Base-by-base conservation (phyloP, 2,113 vertebrate species). In the Lepidothrix coronata region DNA sequence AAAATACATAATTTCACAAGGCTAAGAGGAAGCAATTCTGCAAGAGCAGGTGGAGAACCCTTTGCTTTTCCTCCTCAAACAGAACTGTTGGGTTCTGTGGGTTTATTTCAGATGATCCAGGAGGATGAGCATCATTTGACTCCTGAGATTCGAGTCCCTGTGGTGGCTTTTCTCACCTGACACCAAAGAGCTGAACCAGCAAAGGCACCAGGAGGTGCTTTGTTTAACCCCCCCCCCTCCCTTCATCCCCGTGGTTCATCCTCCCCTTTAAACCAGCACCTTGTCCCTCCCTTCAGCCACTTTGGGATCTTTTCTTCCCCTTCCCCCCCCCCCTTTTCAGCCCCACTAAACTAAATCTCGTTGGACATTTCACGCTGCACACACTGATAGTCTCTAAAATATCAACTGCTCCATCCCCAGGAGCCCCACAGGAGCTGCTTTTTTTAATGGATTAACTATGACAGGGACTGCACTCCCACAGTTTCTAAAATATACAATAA, bases 401-500 rank as follows among this genome's bases (percentile, higher is more conserved):
- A 92, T 92, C 97, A 93, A 82, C 27, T 31, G 30, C 62, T 91
- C 92, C 94, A 88, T 97, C 91, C 93, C 57, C 44, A 44, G 93
- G 86, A 94, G 88, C 91, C 92, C 91, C 71, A 91, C 48, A 90
- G 88, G 94, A 96, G 84, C 48, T 96, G 95, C 85, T 94, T 96
- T 96, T 94, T 97, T 88, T 88, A 96, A 96, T 93, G 96, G 97
- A 97, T 98, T 97, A 97, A 95, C 96, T 95, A 37, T 94, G 97
- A 96, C 96, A 97, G 93, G 87, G 97, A 95, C 96, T 94, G 93
- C 93, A 93, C 93, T 97, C 96, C 96, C 96, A 96, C 97, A 85
- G 96, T 97, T 97, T 96, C 89, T 93, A 82, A 97, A 97, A 96
- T 96, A 97, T 90, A 97, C 96, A 97, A 97, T 97, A 97, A 97